A percentile compares a stretch with the other conserved stretches of the same genome.
phyloP scores from a whole-genome alignment of 30 jellyfish, hydroid and myxozoan species.

The Turritopsis rubra region DNA sequence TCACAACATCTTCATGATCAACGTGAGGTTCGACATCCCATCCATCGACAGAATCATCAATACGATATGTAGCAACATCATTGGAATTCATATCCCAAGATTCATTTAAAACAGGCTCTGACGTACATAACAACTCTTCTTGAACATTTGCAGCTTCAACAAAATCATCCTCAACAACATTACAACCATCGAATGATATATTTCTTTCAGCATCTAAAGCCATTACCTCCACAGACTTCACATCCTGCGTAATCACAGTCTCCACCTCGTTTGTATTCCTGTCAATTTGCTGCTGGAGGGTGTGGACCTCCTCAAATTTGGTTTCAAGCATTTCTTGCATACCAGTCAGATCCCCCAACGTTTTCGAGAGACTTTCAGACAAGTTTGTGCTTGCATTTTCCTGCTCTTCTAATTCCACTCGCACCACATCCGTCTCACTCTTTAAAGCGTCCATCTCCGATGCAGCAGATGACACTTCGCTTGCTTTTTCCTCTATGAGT shows the following conservation, averaged over 20 bases:
- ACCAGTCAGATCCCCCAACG: too few relatives aligned
- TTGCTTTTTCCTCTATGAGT: conserved; percentile 7
- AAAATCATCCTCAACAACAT: too few relatives aligned
- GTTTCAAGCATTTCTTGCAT: too few relatives aligned
- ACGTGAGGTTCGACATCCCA: not conserved
- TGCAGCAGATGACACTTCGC: not conserved
- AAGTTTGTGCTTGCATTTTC: not conserved
- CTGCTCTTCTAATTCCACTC: not conserved
- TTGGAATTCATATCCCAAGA: too few relatives aligned
- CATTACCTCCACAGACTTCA: not conserved
- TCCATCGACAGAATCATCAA: not conserved
- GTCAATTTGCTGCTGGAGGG: too few relatives aligned
- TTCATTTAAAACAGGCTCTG: too few relatives aligned
- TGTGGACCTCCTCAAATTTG: too few relatives aligned
- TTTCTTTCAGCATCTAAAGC: not conserved
- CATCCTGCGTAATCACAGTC: not conserved
- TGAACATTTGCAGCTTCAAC: too few relatives aligned
- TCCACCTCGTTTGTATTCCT: too few relatives aligned
- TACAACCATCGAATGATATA: too few relatives aligned
- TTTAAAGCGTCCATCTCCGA: not conserved
- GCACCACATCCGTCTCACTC: not conserved
- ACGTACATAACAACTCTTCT: too few relatives aligned
- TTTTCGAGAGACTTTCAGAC: too few relatives aligned
- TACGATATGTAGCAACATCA: not conserved
- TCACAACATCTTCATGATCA: not conserved